Conservation (phyloP, 30 jellyfish, hydroid and myxozoan species). For the Turritopsis dohrnii region DNA sequence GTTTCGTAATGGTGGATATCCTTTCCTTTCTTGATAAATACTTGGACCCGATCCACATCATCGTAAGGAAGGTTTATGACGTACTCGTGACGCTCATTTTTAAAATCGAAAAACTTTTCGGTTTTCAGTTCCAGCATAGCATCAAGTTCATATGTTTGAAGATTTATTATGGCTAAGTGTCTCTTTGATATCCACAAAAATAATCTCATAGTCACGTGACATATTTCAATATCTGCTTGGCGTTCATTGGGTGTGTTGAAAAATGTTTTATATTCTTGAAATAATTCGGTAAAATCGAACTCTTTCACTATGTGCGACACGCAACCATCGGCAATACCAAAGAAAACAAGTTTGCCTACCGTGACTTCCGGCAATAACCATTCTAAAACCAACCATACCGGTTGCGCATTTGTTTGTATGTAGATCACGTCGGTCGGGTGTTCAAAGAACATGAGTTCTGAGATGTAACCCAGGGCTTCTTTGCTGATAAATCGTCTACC, state of each 20-base stretch:
- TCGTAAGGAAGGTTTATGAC: not conserved
- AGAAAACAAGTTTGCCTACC: not conserved
- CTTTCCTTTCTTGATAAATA: conserved; percentile 7
- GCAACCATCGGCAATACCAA: not conserved
- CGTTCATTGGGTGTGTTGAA: not conserved
- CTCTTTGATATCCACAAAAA: conserved; percentile 2
- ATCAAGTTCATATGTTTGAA: not conserved
- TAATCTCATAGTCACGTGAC: not conserved
- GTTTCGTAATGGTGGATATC: not conserved
- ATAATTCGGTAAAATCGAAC: not conserved
- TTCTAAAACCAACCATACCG: not conserved
- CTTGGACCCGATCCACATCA: not conserved
- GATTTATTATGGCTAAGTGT: not conserved
- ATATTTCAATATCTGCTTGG: not conserved
- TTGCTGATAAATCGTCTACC: not conserved
- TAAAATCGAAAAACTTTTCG: not conserved
- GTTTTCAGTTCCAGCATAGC: not conserved
- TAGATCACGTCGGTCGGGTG: conserved; percentile 2
- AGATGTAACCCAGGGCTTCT: not conserved
- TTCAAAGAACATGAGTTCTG: not conserved
- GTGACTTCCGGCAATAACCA: not conserved
- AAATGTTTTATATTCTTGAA: not conserved
- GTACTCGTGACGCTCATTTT: not conserved
- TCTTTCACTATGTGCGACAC: not conserved
- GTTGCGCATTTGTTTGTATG: not conserved